These are phyloP conservation scores for Periophthalmus modestus DNA, from an alignment of 2,113 vertebrate species.

Conservation along the genomic window DNA sequence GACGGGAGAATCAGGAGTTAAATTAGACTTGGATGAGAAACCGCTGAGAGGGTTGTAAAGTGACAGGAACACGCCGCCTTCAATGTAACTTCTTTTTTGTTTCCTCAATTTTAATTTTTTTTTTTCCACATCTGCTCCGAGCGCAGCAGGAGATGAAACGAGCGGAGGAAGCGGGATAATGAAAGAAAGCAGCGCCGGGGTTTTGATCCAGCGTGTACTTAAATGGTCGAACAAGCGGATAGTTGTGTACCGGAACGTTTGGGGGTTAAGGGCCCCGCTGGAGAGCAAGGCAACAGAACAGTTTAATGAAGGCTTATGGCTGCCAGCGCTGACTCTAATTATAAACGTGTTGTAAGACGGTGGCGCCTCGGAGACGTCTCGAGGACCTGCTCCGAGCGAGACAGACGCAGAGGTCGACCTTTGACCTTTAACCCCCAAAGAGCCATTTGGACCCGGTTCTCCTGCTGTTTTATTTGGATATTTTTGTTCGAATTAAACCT, in stretches of 20 bases:
- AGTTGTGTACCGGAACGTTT: slow-evolving; percentile 30
- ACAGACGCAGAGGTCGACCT: no score
- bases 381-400: no score
- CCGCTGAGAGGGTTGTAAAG: slow-evolving; percentile 65
- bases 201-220: slow-evolving; percentile 43
- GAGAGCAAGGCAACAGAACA: slow-evolving; percentile 8
- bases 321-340: slow-evolving; percentile 5
- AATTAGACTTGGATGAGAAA: slow-evolving; percentile 72
- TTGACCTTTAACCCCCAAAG: no score
- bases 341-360: slow-evolving; percentile 8
- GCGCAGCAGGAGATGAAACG: slow-evolving; percentile 51
- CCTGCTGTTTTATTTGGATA: no score
- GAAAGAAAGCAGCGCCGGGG: slow-evolving; percentile 18
- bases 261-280: slow-evolving; percentile 1
- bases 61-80: slow-evolving; percentile 35
- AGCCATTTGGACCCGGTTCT: no score
- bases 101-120: slow-evolving; percentile 27
- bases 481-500: no score
- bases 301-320: slow-evolving; percentile 10
- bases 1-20: slow-evolving; percentile 56
- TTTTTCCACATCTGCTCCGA: slow-evolving; percentile 49
- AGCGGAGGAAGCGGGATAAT: slow-evolving; percentile 16
- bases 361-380: not conserved
- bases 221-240: slow-evolving; percentile 18
- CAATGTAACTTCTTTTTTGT: slow-evolving; percentile 33